A percentile compares a stretch with the other conserved stretches of the same genome.
These are phyloP conservation scores for Adelges cooleyi DNA, from an alignment of 1,140 invertebrate genomes.

Conservation along the genomic window DNA sequence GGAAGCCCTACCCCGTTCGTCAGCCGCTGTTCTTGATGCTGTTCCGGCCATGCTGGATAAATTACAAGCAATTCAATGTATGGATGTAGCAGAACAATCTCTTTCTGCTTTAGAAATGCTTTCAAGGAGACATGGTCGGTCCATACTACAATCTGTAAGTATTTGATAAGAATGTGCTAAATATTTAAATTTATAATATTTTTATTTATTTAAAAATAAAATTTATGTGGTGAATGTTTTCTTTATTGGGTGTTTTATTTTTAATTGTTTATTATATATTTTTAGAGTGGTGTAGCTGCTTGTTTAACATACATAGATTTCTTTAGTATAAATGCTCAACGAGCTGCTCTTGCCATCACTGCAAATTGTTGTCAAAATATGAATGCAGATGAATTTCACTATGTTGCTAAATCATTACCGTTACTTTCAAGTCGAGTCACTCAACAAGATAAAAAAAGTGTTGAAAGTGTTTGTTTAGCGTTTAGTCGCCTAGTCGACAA, in stretches of 20 bases:
- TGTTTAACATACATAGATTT: conserved; percentile 95
- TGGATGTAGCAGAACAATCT: conserved; percentile 97
- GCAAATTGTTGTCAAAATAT: conserved; percentile 95
- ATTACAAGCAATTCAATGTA: conserved; percentile 94
- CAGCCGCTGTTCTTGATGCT: conserved; percentile 90
- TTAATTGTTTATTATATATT: conserved; percentile 31
- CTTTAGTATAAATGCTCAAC: conserved; percentile 92
- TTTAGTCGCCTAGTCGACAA: conserved; percentile 94
- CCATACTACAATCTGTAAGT: conserved; percentile 83
- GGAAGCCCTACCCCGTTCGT: conserved; percentile 92
- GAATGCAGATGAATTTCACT: conserved; percentile 83
- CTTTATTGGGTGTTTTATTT: no score
- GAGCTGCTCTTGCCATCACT: conserved; percentile 85
- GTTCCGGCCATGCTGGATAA: conserved; percentile 93
- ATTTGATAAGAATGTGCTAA: no score
- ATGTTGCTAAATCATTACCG: conserved; percentile 76
- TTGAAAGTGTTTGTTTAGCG: conserved; percentile 91
- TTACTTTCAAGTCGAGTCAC: conserved; percentile 74
- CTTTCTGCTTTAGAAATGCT: conserved; percentile 93
- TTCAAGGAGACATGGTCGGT: conserved; percentile 89
- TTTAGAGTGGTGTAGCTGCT: conserved; percentile 79
- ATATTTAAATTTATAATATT: background rate
- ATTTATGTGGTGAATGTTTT: background rate
- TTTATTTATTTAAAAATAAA: background rate
- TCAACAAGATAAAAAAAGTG: conserved; percentile 94